phyloP scores from a whole-genome alignment of 64 coral and sea anemone species.

The Pocillopora verrucosa region DNA sequence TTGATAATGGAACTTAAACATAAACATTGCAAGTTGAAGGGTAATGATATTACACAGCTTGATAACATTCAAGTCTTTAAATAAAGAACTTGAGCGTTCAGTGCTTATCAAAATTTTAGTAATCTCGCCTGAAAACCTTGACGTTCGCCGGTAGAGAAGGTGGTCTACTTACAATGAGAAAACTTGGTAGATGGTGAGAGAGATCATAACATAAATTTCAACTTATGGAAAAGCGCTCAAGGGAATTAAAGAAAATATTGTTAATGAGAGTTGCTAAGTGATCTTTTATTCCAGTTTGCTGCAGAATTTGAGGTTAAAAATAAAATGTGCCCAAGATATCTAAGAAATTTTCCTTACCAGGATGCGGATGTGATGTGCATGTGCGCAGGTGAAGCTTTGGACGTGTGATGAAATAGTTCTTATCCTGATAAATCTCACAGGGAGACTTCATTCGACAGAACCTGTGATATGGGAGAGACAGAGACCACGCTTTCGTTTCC shows the following conservation, averaged over 20 bases:
- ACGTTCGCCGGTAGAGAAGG: neutral
- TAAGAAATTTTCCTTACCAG: neutral
- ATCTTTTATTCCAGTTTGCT: constrained; percentile 47
- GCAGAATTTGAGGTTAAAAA: constrained; percentile 32
- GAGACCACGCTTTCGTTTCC: neutral
- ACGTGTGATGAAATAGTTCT: too few relatives aligned
- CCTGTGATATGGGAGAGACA: too few relatives aligned
- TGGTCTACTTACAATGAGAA: constrained; percentile 9
- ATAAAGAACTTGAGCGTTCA: constrained; percentile 19
- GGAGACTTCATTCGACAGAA: too few relatives aligned
- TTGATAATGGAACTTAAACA: neutral
- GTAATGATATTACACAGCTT: constrained; percentile 39
- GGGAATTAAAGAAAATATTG: constrained; percentile 37
- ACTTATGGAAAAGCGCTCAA: constrained; percentile 35
- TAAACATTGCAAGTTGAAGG: constrained; percentile 28
- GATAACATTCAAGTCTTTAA: constrained; percentile 31
- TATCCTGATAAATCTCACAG: too few relatives aligned
- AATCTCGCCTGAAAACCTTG: neutral
- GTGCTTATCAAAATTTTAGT: constrained; percentile 11
- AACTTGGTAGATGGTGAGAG: constrained; percentile 22
- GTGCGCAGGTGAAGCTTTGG: too few relatives aligned
- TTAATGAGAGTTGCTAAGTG: constrained; percentile 57
- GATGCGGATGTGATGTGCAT: neutral
- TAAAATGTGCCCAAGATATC: constrained; percentile 11
- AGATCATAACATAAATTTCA: constrained; percentile 33